phyloP scores from a whole-genome alignment of 2,888 invertebrate genomes.

The Melieria crassipennis region DNA sequence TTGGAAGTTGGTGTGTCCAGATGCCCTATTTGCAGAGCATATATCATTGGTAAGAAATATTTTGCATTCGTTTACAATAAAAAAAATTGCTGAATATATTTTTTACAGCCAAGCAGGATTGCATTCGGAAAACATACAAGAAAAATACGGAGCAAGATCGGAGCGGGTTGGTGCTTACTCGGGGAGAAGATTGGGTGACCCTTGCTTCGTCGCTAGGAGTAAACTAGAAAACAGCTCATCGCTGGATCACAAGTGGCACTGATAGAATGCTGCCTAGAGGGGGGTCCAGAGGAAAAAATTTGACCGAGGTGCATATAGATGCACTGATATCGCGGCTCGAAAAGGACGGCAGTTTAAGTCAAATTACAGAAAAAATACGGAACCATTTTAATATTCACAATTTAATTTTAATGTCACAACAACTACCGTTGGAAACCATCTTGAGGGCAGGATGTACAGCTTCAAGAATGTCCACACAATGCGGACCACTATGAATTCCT shows the following conservation, averaged over 20 bases:
- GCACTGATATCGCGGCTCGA: conserved; percentile 6
- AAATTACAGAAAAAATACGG: neutral
- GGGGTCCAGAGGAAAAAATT: neutral
- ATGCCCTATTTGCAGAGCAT: neutral
- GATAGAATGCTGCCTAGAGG: neutral
- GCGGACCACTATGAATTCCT: conserved; percentile 16
- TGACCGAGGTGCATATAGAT: neutral
- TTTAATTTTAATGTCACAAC: too few species aligned
- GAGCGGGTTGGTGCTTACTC: neutral
- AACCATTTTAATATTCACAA: neutral
- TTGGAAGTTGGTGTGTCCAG: neutral
- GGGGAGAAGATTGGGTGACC: neutral
- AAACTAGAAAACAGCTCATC: neutral
- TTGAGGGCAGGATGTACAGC: conserved; percentile 16
- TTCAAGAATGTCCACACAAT: conserved; percentile 16
- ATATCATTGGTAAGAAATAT: neutral
- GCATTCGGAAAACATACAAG: neutral
- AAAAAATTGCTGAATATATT: neutral
- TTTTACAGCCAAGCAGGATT: neutral
- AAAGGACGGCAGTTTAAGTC: neutral
- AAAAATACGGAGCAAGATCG: conserved; percentile 3
- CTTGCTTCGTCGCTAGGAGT: neutral
- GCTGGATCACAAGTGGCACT: too few species aligned
- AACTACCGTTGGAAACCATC: conserved; percentile 7
- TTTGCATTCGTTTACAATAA: too few species aligned